Base-by-base conservation (phyloP, 2,797 vertebrate genomes). In the Rhynchotus rufescens region DNA sequence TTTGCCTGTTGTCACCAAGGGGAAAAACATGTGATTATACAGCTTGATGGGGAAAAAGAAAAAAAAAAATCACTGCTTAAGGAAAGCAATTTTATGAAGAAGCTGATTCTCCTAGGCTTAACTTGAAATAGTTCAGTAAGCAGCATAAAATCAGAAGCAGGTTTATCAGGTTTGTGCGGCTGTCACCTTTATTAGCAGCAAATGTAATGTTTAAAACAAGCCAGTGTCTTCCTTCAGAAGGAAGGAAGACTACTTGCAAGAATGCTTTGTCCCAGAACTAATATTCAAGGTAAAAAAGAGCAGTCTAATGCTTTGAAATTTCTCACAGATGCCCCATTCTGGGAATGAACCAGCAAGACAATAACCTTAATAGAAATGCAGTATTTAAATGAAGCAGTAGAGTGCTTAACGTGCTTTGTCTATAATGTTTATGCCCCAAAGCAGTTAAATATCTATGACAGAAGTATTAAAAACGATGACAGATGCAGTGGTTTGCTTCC, bases 321-420 rank as follows among this genome's bases (percentile, higher is more conserved):
- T 90, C 80, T 90, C 83, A 92, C 62, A 78, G 52, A 92, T 76
- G 88, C 82, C 66, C 91, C 86, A 92, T 91, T 90, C 84, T 82
- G 94, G 83, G 79, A 94, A 96, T 56, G 77, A 93, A 86, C 60
- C 74, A 87, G 73, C 49, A 94, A 97, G 92, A 88, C 87, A 93
- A 97, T 92, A 96, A 94, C 84, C 73, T 89, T 94, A 82, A 87
- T 56, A 84, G 69, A 96, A 94, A 93, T 34, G 77, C 87, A 88
- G 77, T 71, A 94, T 95, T 97, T 96, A 97, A 96, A 96, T 72
- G 67, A 85, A 94, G 94, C 86, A 93, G 91, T 92, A 97, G 98
- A 98, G 96, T 97, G 93, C 87, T 97, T 44, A 32, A 64, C 71
- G 91, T 79, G 86, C 94, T 94, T 90, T 96, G 89, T 96, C 87